Conservation (phyloP, 1,140 invertebrate genomes). For the Tetramorium alpestre region DNA sequence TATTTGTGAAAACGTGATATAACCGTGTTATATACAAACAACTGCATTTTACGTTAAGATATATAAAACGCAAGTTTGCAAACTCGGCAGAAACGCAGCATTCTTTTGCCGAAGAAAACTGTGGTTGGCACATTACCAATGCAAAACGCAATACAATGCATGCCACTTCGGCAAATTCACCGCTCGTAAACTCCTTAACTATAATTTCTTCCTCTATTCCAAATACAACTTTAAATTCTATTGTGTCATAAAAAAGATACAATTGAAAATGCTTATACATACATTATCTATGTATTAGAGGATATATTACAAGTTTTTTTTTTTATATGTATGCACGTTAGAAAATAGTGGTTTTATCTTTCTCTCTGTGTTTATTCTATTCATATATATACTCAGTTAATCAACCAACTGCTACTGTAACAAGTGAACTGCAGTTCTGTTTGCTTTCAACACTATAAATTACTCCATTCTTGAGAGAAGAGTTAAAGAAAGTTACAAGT, state of each 20-base stretch:
- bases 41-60: slow-evolving; percentile 19
- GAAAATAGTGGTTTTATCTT: background rate
- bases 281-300: background rate
- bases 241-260: background rate
- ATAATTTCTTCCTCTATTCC: slow-evolving; percentile 24
- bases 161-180: slow-evolving; percentile 44
- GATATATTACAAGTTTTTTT: background rate
- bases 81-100: slow-evolving; percentile 48
- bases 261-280: slow-evolving; percentile 13
- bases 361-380: background rate
- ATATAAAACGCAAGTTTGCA: slow-evolving; percentile 65
- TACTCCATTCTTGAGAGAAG: slow-evolving; percentile 40
- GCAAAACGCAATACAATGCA: slow-evolving; percentile 51
- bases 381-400: slow-evolving; percentile 1
- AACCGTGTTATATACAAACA: slow-evolving; percentile 10
- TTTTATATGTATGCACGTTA: background rate
- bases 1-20: slow-evolving; percentile 5
- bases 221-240: slow-evolving; percentile 17
- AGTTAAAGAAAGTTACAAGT: slow-evolving; percentile 58
- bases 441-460: slow-evolving; percentile 48
- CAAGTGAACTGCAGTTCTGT: slow-evolving; percentile 22
- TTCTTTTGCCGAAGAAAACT: slow-evolving; percentile 37
- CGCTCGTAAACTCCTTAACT: slow-evolving; percentile 45
- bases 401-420: slow-evolving; percentile 26
- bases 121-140: slow-evolving; percentile 51